A percentile compares a stretch with the other conserved stretches of the same genome.
phyloP scores from a whole-genome alignment of 2,888 invertebrate species.

The Teleiodes luculella region DNA sequence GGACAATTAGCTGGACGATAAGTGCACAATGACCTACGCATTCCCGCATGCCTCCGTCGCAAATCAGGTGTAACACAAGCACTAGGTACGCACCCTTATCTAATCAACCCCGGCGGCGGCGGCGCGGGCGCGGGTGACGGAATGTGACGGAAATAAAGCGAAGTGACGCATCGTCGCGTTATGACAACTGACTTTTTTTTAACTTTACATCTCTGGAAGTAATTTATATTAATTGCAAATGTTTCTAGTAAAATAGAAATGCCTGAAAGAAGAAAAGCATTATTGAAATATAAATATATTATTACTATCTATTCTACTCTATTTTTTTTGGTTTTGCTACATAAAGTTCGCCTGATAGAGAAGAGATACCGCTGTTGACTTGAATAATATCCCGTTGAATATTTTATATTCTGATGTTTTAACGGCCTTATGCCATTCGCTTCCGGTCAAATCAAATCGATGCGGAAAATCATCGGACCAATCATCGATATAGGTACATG shows the following conservation, averaged over 20 bases:
- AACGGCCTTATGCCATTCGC: too few species aligned
- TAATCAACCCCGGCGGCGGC: constrained; percentile 17
- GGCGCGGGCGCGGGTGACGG: constrained; percentile 17
- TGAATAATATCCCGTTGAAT: too few species aligned
- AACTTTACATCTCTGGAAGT: too few species aligned
- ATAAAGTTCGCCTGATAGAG: too few species aligned
- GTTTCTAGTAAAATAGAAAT: not conserved
- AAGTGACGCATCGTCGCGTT: constrained; percentile 15
- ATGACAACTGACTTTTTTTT: constrained; percentile 10
- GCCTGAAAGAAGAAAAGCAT: not conserved
- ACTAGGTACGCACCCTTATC: constrained; percentile 26
- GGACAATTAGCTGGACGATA: constrained; percentile 1
- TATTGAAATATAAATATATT: too few species aligned
- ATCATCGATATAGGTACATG: too few species aligned
- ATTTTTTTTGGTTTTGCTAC: too few species aligned
- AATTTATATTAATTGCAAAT: not conserved
- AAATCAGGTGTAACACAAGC: constrained; percentile 31
- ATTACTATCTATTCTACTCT: too few species aligned
- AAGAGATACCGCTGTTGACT: too few species aligned
- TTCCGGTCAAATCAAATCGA: too few species aligned
- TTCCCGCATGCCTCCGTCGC: constrained; percentile 40
- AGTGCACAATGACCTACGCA: constrained; percentile 23
- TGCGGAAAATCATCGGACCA: too few species aligned
- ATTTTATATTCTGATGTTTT: too few species aligned
- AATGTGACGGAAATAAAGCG: constrained; percentile 14